These are phyloP conservation scores for Girardinichthys multiradiatus DNA, from an alignment of 2,113 vertebrate genomes.

Conservation along the genomic window DNA sequence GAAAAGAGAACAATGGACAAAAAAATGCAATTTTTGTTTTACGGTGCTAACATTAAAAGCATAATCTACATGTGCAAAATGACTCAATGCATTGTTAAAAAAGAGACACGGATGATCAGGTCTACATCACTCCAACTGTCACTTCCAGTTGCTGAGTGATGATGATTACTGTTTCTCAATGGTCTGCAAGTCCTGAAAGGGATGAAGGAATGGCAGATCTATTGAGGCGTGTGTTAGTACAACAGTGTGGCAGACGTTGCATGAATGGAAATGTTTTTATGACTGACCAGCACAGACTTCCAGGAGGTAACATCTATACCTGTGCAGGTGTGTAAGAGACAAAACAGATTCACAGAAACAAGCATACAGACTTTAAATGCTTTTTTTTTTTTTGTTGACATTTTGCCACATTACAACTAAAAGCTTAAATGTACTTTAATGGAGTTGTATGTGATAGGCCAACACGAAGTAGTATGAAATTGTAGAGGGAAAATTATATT, in stretches of 20 bases:
- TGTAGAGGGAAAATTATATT: too few relatives aligned
- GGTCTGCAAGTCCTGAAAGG: constrained; percentile 57
- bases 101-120: constrained; percentile 39
- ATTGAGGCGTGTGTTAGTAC: constrained; percentile 37
- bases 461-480: too few relatives aligned
- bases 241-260: constrained; percentile 3
- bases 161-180: constrained; percentile 63
- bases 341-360: constrained; percentile 30
- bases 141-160: constrained; percentile 40
- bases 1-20: neutral
- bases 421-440: too few relatives aligned
- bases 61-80: neutral
- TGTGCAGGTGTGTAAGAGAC: constrained; percentile 50
- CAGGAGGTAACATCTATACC: constrained; percentile 37
- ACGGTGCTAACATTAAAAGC: constrained; percentile 23
- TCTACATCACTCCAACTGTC: constrained; percentile 48
- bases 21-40: constrained; percentile 18
- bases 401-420: too few relatives aligned
- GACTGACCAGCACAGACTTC: constrained; percentile 24
- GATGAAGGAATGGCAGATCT: constrained; percentile 28
- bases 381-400: too few relatives aligned
- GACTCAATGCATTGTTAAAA: constrained; percentile 24
- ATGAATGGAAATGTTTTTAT: neutral
- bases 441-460: too few relatives aligned
- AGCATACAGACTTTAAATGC: neutral